These are phyloP conservation scores for Oryctes rhinoceros DNA, from an alignment of 1,140 invertebrate genomes.

Conservation along the genomic window DNA sequence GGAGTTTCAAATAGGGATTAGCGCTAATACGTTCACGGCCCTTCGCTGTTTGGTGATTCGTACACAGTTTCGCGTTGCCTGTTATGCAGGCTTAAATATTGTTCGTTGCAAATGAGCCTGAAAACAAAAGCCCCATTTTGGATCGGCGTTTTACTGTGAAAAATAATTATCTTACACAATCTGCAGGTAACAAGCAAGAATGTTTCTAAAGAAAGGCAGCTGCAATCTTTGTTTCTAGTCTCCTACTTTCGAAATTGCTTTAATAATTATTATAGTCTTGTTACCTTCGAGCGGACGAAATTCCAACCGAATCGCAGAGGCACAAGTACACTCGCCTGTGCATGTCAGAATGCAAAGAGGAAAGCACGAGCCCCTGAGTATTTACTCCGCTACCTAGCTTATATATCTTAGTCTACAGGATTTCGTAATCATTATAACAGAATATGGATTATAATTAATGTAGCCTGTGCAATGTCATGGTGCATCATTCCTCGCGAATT, in stretches of 20 bases:
- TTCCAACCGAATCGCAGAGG: neutral
- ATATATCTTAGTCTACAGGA: neutral
- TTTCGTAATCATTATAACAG: slow-evolving; percentile 21
- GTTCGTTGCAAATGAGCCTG: no score
- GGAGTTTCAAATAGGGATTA: no score
- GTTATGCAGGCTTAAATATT: no score
- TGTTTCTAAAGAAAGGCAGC: neutral
- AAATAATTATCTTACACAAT: no score
- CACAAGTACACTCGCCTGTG: neutral
- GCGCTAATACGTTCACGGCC: no score
- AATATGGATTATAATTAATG: slow-evolving; percentile 13
- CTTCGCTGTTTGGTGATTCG: no score
- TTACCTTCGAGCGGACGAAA: neutral
- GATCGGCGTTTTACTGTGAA: no score
- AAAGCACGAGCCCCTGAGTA: neutral
- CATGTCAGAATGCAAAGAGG: neutral
- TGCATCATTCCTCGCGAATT: slow-evolving; percentile 1
- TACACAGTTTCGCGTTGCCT: no score
- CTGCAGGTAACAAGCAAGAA: no score
- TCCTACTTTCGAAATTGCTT: neutral
- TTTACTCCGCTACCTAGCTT: neutral
- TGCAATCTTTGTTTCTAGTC: neutral
- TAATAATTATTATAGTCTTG: neutral
- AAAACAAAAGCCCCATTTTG: no score
- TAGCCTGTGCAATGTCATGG: neutral